phyloP scores from a whole-genome alignment of 1,140 invertebrate species.

The Cheumatopsyche charites region DNA sequence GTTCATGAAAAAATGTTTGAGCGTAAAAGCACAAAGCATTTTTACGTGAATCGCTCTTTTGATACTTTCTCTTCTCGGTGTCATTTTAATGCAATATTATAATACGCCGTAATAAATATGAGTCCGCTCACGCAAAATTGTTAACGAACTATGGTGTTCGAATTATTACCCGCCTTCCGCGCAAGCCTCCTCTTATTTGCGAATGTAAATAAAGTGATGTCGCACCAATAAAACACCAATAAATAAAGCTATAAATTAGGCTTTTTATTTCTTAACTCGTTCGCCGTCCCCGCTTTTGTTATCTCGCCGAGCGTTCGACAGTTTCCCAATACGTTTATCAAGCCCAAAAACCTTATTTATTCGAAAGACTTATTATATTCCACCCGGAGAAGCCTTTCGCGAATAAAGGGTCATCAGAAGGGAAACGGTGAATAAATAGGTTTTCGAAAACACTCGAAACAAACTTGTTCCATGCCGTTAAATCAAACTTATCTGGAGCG shows the following conservation, averaged over 20 bases:
- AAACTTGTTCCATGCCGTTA: conserved; percentile 10
- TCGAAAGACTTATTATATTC: conserved; percentile 16
- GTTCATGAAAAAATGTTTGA: too few relatives aligned
- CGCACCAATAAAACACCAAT: conserved; percentile 18
- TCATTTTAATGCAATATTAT: too few relatives aligned
- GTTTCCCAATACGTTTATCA: conserved; percentile 36
- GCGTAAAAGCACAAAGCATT: too few relatives aligned
- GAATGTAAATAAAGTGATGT: conserved; percentile 10
- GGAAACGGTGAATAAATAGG: conserved; percentile 10
- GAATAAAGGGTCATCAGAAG: conserved; percentile 16
- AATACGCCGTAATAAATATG: too few relatives aligned
- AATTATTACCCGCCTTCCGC: too few relatives aligned
- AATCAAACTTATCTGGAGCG: conserved; percentile 3
- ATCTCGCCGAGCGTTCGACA: conserved; percentile 25
- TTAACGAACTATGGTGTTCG: too few relatives aligned
- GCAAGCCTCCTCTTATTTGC: not conserved
- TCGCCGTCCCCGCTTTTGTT: conserved; percentile 6
- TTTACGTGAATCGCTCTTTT: too few relatives aligned
- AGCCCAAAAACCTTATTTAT: conserved; percentile 25
- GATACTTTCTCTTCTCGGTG: too few relatives aligned
- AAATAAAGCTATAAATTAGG: conserved; percentile 33
- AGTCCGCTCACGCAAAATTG: too few relatives aligned
- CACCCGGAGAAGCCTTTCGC: not conserved
- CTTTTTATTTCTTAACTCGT: conserved; percentile 33
- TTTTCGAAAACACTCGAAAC: not conserved